A percentile compares a stretch with the other conserved stretches of the same genome.
Conservation (phyloP, 2,888 invertebrate genomes). For the Drosophila testacea region DNA sequence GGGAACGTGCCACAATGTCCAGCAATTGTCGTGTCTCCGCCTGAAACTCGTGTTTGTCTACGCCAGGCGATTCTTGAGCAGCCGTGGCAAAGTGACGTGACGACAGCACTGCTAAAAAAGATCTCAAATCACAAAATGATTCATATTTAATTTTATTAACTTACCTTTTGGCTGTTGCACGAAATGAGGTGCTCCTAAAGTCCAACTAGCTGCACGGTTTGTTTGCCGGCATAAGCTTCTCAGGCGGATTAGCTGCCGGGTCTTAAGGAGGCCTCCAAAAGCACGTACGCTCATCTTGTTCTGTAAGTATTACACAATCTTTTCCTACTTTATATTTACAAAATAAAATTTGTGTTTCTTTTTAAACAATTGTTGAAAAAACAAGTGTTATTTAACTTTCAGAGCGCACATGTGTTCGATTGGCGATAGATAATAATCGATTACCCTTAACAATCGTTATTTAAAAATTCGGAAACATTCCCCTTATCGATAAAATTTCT, state of each 20-base stretch:
- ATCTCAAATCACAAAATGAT: neutral
- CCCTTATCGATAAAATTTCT: no score
- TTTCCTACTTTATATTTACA: neutral
- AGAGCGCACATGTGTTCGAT: slow-evolving; percentile 46
- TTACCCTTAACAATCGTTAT: neutral
- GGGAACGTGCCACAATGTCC: slow-evolving; percentile 98
- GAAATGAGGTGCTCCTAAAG: neutral
- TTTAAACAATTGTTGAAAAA: slow-evolving; percentile 27
- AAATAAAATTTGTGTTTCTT: slow-evolving; percentile 11
- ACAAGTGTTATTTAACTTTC: slow-evolving; percentile 54
- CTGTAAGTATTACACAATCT: neutral
- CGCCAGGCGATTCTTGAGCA: slow-evolving; percentile 37
- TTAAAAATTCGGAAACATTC: neutral
- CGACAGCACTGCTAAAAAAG: slow-evolving; percentile 14
- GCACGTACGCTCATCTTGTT: slow-evolving; percentile 38
- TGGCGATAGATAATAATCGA: slow-evolving; percentile 38
- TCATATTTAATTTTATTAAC: neutral
- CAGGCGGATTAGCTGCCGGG: slow-evolving; percentile 30
- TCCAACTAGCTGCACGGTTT: slow-evolving; percentile 20
- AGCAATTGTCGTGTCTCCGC: slow-evolving; percentile 98
- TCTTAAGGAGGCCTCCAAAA: slow-evolving; percentile 34
- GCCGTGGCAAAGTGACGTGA: slow-evolving; percentile 52
- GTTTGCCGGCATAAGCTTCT: slow-evolving; percentile 35
- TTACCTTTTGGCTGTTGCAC: slow-evolving; percentile 22
- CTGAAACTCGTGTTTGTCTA: slow-evolving; percentile 95